phyloP scores from a whole-genome alignment of 2,113 vertebrate genomes.

The Chloebia gouldiae region DNA sequence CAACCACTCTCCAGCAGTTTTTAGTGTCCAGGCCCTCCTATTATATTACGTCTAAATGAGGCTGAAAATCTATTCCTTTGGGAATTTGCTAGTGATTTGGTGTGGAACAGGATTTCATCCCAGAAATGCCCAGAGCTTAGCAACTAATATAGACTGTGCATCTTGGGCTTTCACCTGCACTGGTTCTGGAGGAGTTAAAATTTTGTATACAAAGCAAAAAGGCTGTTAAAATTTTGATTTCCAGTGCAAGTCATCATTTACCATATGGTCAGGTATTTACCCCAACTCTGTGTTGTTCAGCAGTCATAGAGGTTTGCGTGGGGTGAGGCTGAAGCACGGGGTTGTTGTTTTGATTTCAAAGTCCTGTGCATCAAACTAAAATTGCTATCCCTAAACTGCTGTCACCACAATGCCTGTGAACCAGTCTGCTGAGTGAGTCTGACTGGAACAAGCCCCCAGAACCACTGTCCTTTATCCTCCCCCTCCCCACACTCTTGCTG shows the following conservation, averaged over 20 bases:
- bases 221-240: conserved; percentile 28
- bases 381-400: neutral
- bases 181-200: conserved; percentile 5
- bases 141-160: neutral
- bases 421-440: neutral
- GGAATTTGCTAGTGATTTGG: neutral
- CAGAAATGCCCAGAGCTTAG: neutral
- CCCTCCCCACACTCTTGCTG: neutral
- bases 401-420: neutral
- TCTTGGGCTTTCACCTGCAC: neutral
- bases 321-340: neutral
- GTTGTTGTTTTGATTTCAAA: conserved; percentile 36
- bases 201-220: neutral
- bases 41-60: neutral
- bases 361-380: conserved; percentile 2
- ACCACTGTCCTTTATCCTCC: neutral
- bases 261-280: conserved; percentile 56
- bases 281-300: neutral
- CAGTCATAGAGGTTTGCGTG: neutral
- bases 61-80: neutral
- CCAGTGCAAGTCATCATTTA: conserved; percentile 46
- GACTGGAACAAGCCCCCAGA: neutral
- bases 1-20: neutral
- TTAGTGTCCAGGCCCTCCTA: neutral
- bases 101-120: neutral